phyloP scores from a whole-genome alignment of 2,888 invertebrate species.

The Antitype chi region DNA sequence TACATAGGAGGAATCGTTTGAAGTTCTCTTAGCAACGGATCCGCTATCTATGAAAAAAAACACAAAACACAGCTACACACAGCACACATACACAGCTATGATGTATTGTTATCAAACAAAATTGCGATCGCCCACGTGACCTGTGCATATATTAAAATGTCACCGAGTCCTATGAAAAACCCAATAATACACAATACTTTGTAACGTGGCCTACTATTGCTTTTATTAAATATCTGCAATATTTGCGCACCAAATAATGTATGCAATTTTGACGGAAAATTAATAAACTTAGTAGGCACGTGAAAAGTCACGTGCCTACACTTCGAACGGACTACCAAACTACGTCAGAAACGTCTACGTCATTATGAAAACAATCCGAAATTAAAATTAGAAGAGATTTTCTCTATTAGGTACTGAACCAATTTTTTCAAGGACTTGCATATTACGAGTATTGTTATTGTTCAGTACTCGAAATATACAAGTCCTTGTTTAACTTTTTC shows the following conservation, averaged over 20 bases:
- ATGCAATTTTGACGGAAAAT: slow-evolving; percentile 16
- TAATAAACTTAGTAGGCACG: slow-evolving; percentile 4
- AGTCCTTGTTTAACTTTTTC: background rate
- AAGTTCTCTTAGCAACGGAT: slow-evolving; percentile 1
- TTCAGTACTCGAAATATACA: background rate
- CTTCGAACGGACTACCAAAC: no score
- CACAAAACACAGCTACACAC: no score
- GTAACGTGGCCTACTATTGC: background rate
- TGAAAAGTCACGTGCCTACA: background rate
- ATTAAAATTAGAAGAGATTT: background rate
- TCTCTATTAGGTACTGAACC: no score
- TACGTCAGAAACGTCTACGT: no score
- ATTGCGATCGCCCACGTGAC: slow-evolving; percentile 48
- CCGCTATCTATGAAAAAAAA: slow-evolving; percentile 12
- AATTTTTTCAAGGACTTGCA: background rate
- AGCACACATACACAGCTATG: slow-evolving; percentile 10
- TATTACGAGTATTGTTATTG: background rate
- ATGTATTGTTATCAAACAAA: slow-evolving; percentile 49
- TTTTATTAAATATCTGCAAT: slow-evolving; percentile 14
- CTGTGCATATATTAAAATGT: slow-evolving; percentile 51
- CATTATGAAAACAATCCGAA: background rate
- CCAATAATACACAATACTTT: slow-evolving; percentile 9
- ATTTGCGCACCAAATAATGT: background rate
- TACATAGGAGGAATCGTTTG: background rate
- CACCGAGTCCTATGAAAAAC: slow-evolving; percentile 34